Base-by-base conservation (phyloP, 2,113 vertebrate species). In the Erythrocebus patas region DNA sequence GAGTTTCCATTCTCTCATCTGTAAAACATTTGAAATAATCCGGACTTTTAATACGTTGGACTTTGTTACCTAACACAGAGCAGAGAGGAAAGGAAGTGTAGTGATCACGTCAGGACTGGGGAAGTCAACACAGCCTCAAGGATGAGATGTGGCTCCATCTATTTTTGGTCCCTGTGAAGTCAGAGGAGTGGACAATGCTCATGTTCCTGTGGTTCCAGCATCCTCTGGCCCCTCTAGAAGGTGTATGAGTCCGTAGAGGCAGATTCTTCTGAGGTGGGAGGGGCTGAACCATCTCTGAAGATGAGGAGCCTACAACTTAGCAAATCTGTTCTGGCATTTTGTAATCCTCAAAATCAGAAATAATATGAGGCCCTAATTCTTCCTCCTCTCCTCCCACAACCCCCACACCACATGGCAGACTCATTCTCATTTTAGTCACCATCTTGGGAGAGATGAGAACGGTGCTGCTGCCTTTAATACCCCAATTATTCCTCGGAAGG, bases 401-500 rank as follows among this genome's bases (percentile, higher is more conserved):
- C 32, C 43, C 4, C 5, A 13, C 3, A 25, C 14, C 18, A 10
- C 7, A 11, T 0, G 12, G 18, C 0, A 52, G 68, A 12, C n/a
- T 4, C 1, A 1, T 45, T 82, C 10, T 82, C 18, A 16, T 23
- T 13, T 27, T 48, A 48, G 68, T 48, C 30, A 2, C 22, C 8
- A 3, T 22, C 17, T 35, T 3, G 4, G 48, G 84, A 35, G 43
- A 52, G 18, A 48, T 0, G 57, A 61, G 11, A 27, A 38, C 0
- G 1, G 68, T 11, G 13, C 38, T 3, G 16, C 17, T 14, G 14
- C 70, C 10, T 38, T 18, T 32, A 25, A 38, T 2, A 30, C 18
- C 38, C 81, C 0, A 1, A 25, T 25, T 18, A 23, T 52, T 91
- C 79, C 43, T 27, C 20, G 6, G 8, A 27, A 12, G 14, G 23